Conservation (phyloP, 2,113 vertebrate genomes). For the Coptodon bakossiorum region DNA sequence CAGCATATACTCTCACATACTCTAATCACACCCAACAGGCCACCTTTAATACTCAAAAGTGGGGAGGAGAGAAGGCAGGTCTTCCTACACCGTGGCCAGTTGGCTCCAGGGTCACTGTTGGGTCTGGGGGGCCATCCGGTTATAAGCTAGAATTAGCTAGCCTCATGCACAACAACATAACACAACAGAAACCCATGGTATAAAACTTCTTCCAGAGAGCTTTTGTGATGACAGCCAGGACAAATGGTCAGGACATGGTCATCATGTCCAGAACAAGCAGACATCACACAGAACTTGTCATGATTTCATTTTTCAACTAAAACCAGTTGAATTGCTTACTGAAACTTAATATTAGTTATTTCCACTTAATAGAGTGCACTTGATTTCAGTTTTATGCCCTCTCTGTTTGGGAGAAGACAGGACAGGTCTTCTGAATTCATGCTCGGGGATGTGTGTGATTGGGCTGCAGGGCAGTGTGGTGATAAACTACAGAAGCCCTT, state of each 20-base stretch:
- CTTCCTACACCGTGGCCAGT: background rate
- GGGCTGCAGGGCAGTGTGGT: background rate
- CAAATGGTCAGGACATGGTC: too few species aligned
- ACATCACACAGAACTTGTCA: too few species aligned
- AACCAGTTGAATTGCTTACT: too few species aligned
- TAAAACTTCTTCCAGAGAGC: too few species aligned
- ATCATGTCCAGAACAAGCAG: too few species aligned
- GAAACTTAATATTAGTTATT: too few species aligned
- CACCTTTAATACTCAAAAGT: background rate
- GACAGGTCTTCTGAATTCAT: background rate
- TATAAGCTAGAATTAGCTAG: background rate
- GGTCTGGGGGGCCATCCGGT: background rate
- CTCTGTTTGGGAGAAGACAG: background rate
- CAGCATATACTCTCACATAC: background rate
- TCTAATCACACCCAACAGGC: background rate
- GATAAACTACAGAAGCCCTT: background rate
- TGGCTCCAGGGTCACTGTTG: background rate
- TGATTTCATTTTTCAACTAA: too few species aligned
- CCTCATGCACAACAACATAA: background rate
- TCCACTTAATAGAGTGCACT: too few species aligned
- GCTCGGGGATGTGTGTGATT: background rate
- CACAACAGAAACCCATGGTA: too few species aligned
- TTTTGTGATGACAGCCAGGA: too few species aligned
- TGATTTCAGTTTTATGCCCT: background rate
- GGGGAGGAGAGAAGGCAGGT: background rate